These are phyloP conservation scores for Anguilla megastoma DNA, from an alignment of 2,797 vertebrate genomes.

Conservation along the genomic window DNA sequence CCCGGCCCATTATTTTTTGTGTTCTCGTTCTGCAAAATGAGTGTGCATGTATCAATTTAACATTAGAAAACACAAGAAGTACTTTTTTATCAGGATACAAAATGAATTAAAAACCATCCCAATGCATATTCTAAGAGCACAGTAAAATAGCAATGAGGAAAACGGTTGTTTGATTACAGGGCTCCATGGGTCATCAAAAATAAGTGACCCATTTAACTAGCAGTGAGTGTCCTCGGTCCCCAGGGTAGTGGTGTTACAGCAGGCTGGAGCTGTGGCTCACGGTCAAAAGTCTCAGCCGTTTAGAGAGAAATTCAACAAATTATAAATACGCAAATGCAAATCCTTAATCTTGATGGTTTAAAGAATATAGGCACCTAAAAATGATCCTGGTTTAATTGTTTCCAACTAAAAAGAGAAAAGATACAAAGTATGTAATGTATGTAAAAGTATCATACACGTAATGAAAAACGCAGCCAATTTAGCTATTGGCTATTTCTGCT, in stretches of 20 bases:
- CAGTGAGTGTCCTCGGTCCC: not conserved
- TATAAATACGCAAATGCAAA: not conserved
- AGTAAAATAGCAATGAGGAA: not conserved
- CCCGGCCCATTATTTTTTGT: not conserved
- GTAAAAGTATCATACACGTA: not conserved
- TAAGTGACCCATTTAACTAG: not conserved
- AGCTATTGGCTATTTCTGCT: not conserved
- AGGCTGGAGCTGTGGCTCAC: not conserved
- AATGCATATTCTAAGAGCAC: not conserved
- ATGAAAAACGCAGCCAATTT: not conserved
- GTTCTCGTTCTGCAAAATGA: not conserved
- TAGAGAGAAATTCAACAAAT: not conserved
- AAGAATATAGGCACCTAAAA: not conserved
- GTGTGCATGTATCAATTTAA: not conserved
- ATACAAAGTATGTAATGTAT: not conserved
- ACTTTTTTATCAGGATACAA: not conserved
- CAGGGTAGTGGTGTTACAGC: not conserved
- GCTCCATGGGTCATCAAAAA: conserved; percentile 5
- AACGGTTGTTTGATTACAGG: not conserved
- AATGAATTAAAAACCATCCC: not conserved
- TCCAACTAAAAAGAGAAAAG: not conserved
- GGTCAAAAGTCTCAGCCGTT: not conserved
- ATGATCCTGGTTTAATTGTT: not conserved
- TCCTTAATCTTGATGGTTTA: not conserved
- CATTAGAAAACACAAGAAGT: not conserved